phyloP scores from a whole-genome alignment of 2,797 vertebrate genomes.

The Pogonophryne albipinna region DNA sequence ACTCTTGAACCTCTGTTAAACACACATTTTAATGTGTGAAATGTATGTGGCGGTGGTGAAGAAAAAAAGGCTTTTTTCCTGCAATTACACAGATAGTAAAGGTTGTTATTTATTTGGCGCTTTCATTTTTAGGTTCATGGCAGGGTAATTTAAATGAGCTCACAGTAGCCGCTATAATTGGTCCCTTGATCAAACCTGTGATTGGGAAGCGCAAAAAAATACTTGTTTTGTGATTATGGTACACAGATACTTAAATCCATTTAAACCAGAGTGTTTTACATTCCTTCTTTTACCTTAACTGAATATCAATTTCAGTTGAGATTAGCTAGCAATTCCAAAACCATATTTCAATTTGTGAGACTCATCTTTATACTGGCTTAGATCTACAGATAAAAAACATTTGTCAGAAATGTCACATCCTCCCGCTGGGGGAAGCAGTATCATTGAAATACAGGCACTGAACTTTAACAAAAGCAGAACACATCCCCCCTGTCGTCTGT shows the following conservation, averaged over 20 bases:
- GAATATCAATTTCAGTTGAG: slow-evolving; percentile 18
- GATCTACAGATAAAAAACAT: slow-evolving; percentile 38
- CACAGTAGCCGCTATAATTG: slow-evolving; percentile 64
- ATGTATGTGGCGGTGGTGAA: slow-evolving; percentile 9
- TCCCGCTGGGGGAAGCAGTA: slow-evolving; percentile 32
- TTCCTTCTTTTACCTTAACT: slow-evolving; percentile 31
- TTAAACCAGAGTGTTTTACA: slow-evolving; percentile 35
- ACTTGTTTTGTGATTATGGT: slow-evolving; percentile 40
- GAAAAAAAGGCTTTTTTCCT: background rate
- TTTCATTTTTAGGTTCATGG: slow-evolving; percentile 41
- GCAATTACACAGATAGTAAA: slow-evolving; percentile 44
- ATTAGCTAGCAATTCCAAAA: slow-evolving; percentile 6
- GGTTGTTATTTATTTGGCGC: slow-evolving; percentile 46
- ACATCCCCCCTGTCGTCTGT: slow-evolving; percentile 12
- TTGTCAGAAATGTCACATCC: slow-evolving; percentile 58
- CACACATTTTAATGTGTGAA: slow-evolving; percentile 37
- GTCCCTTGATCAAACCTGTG: slow-evolving; percentile 62
- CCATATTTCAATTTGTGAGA: slow-evolving; percentile 17
- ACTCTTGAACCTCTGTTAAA: slow-evolving; percentile 49
- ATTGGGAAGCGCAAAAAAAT: slow-evolving; percentile 41
- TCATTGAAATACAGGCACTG: slow-evolving; percentile 27
- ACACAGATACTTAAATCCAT: slow-evolving; percentile 21
- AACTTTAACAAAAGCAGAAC: slow-evolving; percentile 42
- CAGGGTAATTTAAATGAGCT: slow-evolving; percentile 36
- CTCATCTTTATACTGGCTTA: slow-evolving; percentile 6